Conservation (phyloP, 2,888 invertebrate species). For the Diaphora mendica region DNA sequence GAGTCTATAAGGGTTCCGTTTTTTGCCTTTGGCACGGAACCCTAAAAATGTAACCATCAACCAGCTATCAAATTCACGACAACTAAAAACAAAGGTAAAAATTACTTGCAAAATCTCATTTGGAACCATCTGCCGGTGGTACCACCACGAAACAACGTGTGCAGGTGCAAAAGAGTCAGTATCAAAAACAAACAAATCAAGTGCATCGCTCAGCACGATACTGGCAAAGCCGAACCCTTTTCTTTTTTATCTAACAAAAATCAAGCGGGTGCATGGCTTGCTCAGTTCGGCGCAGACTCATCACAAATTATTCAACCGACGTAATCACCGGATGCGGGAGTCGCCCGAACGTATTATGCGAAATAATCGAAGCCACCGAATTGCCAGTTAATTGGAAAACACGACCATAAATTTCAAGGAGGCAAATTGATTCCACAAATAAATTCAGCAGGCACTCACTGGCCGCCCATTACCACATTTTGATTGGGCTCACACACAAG, state of each 20-base stretch:
- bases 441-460: slow-evolving; percentile 63
- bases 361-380: slow-evolving; percentile 86
- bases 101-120: slow-evolving; percentile 68
- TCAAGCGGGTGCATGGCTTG: slow-evolving; percentile 66
- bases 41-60: too few species aligned
- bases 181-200: slow-evolving; percentile 77
- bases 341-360: slow-evolving; percentile 84
- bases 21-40: too few species aligned
- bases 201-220: slow-evolving; percentile 51
- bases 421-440: slow-evolving; percentile 80
- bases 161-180: slow-evolving; percentile 80
- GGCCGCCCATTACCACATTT: slow-evolving; percentile 76
- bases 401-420: slow-evolving; percentile 79
- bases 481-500: slow-evolving; percentile 80
- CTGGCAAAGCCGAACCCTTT: slow-evolving; percentile 35
- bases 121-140: slow-evolving; percentile 53
- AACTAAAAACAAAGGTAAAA: slow-evolving; percentile 60
- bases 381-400: slow-evolving; percentile 85
- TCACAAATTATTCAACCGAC: slow-evolving; percentile 82
- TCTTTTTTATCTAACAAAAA: slow-evolving; percentile 84
- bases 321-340: slow-evolving; percentile 86
- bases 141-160: slow-evolving; percentile 61
- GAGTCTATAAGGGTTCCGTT: too few species aligned
- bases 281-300: slow-evolving; percentile 75
- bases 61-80: slow-evolving; percentile 50